Evolutionary conservation across 2,888 invertebrate genomes (phyloP).

Genomic region (Ectemnius continuus): DNA sequence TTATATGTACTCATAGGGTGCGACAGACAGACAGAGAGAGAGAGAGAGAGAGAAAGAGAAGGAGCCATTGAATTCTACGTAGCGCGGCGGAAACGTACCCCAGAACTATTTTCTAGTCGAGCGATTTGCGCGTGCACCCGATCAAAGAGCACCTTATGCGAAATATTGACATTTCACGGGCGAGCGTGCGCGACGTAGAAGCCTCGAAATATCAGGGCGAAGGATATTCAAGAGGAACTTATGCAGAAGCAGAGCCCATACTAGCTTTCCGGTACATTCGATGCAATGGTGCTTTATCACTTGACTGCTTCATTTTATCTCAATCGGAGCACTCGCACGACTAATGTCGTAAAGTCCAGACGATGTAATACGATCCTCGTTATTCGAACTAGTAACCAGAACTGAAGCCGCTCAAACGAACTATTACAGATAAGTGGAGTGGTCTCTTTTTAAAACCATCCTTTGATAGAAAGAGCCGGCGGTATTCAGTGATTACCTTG

Average conservation of each 20-base stretch:
- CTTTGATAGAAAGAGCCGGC: no score
- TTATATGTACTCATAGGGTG: no score
- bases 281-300: neutral
- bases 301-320: neutral
- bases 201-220: conserved; percentile 1
- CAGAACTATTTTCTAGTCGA: neutral
- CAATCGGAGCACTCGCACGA: neutral
- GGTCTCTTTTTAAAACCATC: no score
- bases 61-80: neutral
- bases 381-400: no score
- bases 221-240: neutral
- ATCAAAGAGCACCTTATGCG: conserved; percentile 32
- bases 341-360: neutral
- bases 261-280: neutral
- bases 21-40: no score
- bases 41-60: no score
- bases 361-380: no score
- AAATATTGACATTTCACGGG: conserved; percentile 30
- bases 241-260: neutral
- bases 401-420: no score
- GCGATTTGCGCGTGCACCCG: neutral
- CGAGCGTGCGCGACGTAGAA: conserved; percentile 4
- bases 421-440: no score
- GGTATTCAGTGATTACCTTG: no score
- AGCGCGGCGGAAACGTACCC: neutral